These are phyloP conservation scores for Tragelaphus strepsiceros DNA, from an alignment of 2,113 vertebrate genomes.

Conservation along the genomic window DNA sequence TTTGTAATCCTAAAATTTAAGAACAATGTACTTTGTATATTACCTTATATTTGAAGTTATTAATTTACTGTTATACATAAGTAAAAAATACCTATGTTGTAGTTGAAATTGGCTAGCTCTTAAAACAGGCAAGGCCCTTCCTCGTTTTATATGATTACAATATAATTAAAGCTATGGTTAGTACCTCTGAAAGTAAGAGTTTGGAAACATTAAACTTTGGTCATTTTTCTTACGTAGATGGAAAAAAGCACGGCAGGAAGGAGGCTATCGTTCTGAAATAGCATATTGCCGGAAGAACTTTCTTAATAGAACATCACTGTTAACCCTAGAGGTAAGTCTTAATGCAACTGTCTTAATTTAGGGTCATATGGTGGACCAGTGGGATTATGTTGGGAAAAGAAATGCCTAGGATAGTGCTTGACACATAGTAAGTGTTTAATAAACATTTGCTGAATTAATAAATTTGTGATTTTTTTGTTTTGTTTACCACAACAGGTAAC, in stretches of 20 bases:
- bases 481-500: background rate
- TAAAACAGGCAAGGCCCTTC: background rate
- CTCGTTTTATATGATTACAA: background rate
- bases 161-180: background rate
- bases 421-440: background rate
- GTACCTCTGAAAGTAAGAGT: background rate
- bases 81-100: background rate
- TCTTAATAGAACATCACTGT: constrained; percentile 90
- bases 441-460: background rate
- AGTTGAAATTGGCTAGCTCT: background rate
- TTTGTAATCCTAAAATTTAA: constrained; percentile 11
- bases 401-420: background rate
- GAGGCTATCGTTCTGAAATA: constrained; percentile 87
- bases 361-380: background rate
- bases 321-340: constrained; percentile 92
- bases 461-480: background rate
- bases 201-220: background rate
- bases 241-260: constrained; percentile 87
- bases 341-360: background rate
- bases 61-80: background rate
- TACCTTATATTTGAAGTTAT: background rate
- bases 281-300: constrained; percentile 92
- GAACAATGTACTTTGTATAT: background rate
- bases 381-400: constrained; percentile 4
- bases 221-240: constrained; percentile 81